phyloP scores from a whole-genome alignment of 2,113 vertebrate genomes.

The Hippopotamus amphibius region DNA sequence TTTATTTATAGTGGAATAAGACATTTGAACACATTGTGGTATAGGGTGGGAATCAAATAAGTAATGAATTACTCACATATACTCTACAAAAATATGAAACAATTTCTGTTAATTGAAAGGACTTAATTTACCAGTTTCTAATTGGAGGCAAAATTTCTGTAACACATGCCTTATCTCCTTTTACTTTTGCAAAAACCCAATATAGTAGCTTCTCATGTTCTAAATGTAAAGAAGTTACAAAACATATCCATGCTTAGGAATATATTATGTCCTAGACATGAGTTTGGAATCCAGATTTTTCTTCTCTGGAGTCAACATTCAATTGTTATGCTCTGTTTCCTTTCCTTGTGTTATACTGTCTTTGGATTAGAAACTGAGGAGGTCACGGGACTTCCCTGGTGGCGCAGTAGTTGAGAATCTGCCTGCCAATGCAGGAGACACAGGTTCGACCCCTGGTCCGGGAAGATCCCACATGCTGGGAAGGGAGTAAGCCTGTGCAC shows the following conservation, averaged over 20 bases:
- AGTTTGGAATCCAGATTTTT: not conserved
- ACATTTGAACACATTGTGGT: not conserved
- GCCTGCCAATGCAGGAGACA: too few species aligned
- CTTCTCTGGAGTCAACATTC: not conserved
- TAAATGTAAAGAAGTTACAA: not conserved
- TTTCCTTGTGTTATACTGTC: not conserved
- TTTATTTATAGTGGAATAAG: not conserved
- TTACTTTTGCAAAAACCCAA: not conserved
- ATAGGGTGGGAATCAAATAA: not conserved
- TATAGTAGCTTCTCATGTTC: not conserved
- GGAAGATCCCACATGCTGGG: too few species aligned
- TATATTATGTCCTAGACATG: not conserved
- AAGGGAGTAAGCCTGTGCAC: too few species aligned
- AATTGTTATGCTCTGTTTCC: not conserved
- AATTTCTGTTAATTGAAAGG: not conserved
- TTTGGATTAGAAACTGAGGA: not conserved
- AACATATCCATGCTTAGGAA: not conserved
- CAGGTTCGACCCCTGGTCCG: too few species aligned
- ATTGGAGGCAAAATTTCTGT: not conserved
- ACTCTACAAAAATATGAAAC: not conserved
- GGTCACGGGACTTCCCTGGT: too few species aligned
- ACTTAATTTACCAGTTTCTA: not conserved
- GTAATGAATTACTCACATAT: not conserved
- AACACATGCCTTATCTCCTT: not conserved
- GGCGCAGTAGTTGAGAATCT: too few species aligned